phyloP scores from a whole-genome alignment of 2,113 vertebrate genomes.

The Brachypteracias leptosomus region DNA sequence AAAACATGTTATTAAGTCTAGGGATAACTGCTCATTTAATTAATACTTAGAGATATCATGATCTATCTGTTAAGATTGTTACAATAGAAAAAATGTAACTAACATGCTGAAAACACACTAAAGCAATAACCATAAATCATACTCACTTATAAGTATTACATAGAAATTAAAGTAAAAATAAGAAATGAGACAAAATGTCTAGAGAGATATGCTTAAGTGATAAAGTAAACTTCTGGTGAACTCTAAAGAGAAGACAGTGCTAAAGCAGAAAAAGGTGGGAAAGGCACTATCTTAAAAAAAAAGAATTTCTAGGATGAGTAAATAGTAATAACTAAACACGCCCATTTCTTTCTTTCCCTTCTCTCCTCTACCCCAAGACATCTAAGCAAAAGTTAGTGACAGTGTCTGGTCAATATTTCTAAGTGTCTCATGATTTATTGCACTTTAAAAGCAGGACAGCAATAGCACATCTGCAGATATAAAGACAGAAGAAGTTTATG shows the following conservation, averaged over 20 bases:
- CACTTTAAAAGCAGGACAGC: background rate
- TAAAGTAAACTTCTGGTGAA: background rate
- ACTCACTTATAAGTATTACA: background rate
- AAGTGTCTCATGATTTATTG: background rate
- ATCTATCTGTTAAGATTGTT: background rate
- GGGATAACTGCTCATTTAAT: background rate
- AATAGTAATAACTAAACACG: background rate
- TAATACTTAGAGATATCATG: background rate
- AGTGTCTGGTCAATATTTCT: background rate
- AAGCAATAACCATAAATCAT: background rate
- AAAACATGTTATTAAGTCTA: background rate
- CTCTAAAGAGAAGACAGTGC: background rate
- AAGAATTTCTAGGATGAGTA: background rate
- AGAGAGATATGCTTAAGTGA: background rate
- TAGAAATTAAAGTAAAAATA: background rate
- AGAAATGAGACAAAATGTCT: background rate
- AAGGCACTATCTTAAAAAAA: background rate
- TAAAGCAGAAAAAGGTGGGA: background rate
- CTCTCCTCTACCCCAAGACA: background rate
- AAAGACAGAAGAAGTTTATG: background rate
- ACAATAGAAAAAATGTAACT: background rate
- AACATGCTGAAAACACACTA: background rate
- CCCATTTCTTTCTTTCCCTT: background rate
- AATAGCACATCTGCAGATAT: background rate
- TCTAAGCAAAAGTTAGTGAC: background rate